Conservation (phyloP, 2,113 vertebrate genomes). For the human (Homo sapiens) region DNA sequence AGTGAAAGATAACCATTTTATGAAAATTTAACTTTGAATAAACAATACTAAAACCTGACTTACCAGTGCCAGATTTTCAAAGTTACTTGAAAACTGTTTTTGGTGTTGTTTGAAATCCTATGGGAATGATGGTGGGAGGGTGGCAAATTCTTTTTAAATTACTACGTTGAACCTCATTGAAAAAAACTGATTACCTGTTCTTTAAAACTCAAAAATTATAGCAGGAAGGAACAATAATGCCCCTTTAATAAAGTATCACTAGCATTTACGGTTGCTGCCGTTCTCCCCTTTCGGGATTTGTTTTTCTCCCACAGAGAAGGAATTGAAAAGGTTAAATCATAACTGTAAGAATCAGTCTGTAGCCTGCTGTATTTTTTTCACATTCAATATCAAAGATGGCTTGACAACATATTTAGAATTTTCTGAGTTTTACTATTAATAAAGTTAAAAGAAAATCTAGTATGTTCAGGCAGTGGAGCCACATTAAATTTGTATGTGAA, state of each 20-base stretch:
- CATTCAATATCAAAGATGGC: constrained; percentile 60
- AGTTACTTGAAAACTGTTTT: background rate
- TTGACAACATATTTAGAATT: constrained; percentile 70
- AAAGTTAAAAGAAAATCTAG: constrained; percentile 80
- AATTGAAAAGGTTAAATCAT: constrained; percentile 69
- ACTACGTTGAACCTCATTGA: background rate
- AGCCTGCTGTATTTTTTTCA: constrained; percentile 44
- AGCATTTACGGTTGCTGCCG: background rate
- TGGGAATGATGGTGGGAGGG: background rate
- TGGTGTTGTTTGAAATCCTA: background rate
- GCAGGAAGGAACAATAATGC: background rate
- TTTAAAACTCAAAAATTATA: background rate
- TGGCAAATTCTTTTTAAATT: constrained; percentile 22
- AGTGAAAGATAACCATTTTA: background rate
- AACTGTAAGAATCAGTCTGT: constrained; percentile 66
- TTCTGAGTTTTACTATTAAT: constrained; percentile 75
- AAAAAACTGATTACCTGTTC: background rate
- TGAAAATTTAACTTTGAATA: constrained; percentile 32
- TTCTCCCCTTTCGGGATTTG: background rate
- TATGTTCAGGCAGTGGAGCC: constrained; percentile 59
- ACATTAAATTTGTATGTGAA: constrained; percentile 69
- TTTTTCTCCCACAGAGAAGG: background rate
- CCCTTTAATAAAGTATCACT: background rate
- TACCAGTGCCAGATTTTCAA: background rate
- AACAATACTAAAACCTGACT: background rate